phyloP scores from a whole-genome alignment of 2,888 invertebrate species.

The Augiades crinisus region DNA sequence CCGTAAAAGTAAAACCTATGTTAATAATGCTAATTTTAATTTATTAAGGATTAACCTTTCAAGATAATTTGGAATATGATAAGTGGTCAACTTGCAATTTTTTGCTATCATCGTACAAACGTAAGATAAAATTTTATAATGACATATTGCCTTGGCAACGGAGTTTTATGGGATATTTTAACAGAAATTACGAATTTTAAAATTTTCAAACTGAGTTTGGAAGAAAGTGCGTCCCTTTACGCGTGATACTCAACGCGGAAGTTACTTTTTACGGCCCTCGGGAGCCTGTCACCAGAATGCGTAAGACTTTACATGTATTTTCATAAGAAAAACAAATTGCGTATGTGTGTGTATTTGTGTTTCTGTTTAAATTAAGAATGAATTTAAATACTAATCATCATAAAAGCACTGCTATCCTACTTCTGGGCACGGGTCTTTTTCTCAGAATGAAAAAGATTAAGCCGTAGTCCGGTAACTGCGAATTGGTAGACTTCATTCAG shows the following conservation, averaged over 20 bases:
- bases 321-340: no score
- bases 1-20: background rate
- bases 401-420: no score
- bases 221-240: constrained; percentile 1
- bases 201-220: background rate
- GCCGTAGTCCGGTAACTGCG: no score
- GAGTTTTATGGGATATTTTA: background rate
- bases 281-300: background rate
- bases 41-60: background rate
- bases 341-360: no score
- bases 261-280: constrained; percentile 1
- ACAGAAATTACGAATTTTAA: background rate
- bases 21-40: no score
- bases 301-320: no score
- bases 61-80: background rate
- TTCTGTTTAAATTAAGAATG: no score
- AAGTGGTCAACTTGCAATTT: background rate
- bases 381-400: no score
- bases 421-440: no score
- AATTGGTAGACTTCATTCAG: no score
- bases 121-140: background rate
- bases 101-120: background rate
- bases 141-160: background rate
- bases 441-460: no score
- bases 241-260: constrained; percentile 5